Evolutionary conservation across 2,797 vertebrate species (phyloP).

Genomic region (Melanotaenia pygmaea): DNA sequence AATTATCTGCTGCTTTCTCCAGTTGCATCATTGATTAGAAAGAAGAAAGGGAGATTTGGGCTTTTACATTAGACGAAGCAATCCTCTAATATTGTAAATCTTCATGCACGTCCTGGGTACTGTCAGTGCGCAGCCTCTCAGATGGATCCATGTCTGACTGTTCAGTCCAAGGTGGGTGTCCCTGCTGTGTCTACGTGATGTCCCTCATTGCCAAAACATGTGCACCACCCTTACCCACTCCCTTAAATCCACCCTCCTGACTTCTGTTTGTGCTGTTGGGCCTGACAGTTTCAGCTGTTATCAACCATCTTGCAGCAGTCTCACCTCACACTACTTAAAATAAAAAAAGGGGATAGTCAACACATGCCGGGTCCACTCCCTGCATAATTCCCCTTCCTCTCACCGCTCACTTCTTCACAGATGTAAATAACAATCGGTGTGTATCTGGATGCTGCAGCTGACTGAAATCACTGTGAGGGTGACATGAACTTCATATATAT

Average conservation of each 20-base stretch:
- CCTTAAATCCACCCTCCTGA: conserved; percentile 10
- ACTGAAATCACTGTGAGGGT: conserved; percentile 14
- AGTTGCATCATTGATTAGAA: too few species aligned
- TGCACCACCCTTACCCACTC: conserved; percentile 16
- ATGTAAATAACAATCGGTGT: not conserved
- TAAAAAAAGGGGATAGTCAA: not conserved
- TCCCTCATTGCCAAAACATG: conserved; percentile 43
- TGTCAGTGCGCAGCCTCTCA: not conserved
- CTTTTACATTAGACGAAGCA: not conserved
- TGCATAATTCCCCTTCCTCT: not conserved
- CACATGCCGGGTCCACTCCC: conserved; percentile 18
- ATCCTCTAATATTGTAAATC: not conserved
- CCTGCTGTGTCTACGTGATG: conserved; percentile 41
- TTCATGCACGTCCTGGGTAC: too few species aligned
- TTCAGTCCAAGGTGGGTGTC: conserved; percentile 16
- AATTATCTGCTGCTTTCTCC: too few species aligned
- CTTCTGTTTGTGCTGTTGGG: conserved; percentile 26
- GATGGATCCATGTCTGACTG: not conserved
- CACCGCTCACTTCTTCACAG: conserved; percentile 2
- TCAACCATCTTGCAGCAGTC: conserved; percentile 12
- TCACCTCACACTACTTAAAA: not conserved
- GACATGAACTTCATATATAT: not conserved
- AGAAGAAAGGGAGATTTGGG: too few species aligned
- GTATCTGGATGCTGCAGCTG: conserved; percentile 40
- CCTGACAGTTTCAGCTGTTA: conserved; percentile 61